phyloP scores from a whole-genome alignment of 2,113 vertebrate genomes.

The Cromileptes altivelis region DNA sequence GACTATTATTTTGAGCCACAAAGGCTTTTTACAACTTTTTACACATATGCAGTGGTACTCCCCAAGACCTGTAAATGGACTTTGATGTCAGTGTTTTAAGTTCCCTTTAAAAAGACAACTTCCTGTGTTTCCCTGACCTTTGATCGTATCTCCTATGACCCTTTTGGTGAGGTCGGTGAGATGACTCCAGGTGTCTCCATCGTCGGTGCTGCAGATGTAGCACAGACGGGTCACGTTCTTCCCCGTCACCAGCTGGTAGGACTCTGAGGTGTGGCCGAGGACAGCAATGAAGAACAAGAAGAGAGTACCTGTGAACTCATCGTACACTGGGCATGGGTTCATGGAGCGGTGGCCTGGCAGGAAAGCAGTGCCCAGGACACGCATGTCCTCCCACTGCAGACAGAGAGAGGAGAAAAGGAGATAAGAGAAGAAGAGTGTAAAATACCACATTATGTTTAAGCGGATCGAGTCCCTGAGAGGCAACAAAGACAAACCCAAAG shows the following conservation, averaged over 20 bases:
- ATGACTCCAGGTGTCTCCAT: constrained; percentile 90
- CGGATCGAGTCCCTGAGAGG: neutral
- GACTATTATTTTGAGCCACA: neutral
- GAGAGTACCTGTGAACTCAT: constrained; percentile 83
- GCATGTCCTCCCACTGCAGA: constrained; percentile 92
- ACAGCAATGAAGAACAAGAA: constrained; percentile 97
- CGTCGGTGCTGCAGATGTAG: constrained; percentile 88
- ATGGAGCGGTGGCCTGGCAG: constrained; percentile 93
- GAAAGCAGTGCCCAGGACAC: constrained; percentile 85
- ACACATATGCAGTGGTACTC: too few species aligned
- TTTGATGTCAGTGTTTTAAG: neutral
- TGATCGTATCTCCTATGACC: constrained; percentile 90
- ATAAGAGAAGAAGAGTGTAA: neutral
- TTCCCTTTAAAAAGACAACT: neutral
- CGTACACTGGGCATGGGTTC: constrained; percentile 96
- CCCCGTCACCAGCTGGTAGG: constrained; percentile 91
- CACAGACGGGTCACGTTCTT: constrained; percentile 93
- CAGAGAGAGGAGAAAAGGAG: neutral
- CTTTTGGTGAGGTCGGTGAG: constrained; percentile 89
- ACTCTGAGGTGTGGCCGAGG: constrained; percentile 88
- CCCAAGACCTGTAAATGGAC: neutral
- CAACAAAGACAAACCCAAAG: neutral
- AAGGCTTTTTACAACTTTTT: too few species aligned
- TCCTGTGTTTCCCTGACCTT: constrained; percentile 72
- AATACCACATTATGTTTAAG: neutral